These are phyloP conservation scores for Phoxinus phoxinus DNA, from an alignment of 2,113 vertebrate species.

Conservation along the genomic window DNA sequence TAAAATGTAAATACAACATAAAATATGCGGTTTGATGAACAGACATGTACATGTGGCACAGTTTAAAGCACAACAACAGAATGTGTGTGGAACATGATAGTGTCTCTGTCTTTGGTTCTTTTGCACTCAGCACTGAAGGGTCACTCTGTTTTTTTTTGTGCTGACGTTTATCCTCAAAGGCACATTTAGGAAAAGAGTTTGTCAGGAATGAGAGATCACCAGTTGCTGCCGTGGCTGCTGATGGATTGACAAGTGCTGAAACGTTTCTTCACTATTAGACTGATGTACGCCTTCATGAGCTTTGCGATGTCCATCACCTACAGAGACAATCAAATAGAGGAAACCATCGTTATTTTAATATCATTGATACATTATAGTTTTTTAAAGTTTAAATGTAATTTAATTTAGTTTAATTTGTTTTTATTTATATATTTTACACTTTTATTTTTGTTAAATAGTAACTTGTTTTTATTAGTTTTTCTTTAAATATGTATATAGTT, in stretches of 20 bases:
- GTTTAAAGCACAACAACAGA: constrained; percentile 18
- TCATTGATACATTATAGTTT: not conserved
- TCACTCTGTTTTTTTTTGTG: not conserved
- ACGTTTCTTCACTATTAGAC: constrained; percentile 97
- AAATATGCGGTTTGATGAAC: not conserved
- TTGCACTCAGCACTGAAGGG: not conserved
- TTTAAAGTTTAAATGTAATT: no score
- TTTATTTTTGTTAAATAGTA: no score
- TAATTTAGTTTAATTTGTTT: no score
- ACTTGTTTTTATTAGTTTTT: no score
- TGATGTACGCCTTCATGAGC: constrained; percentile 99
- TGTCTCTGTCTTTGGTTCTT: constrained; percentile 35
- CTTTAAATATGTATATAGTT: no score
- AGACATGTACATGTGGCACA: not conserved
- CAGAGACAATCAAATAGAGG: constrained; percentile 16
- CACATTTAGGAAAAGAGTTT: not conserved
- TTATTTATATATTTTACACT: no score
- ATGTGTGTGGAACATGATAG: not conserved
- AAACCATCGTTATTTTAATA: not conserved
- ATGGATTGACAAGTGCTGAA: constrained; percentile 92
- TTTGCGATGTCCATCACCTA: constrained; percentile 98
- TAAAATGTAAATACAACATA: constrained; percentile 10
- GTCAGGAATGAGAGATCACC: constrained; percentile 71
- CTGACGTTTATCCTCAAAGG: not conserved
- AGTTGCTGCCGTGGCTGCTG: constrained; percentile 88